phyloP scores from a whole-genome alignment of 2,113 vertebrate genomes.

The Spea bombifrons region DNA sequence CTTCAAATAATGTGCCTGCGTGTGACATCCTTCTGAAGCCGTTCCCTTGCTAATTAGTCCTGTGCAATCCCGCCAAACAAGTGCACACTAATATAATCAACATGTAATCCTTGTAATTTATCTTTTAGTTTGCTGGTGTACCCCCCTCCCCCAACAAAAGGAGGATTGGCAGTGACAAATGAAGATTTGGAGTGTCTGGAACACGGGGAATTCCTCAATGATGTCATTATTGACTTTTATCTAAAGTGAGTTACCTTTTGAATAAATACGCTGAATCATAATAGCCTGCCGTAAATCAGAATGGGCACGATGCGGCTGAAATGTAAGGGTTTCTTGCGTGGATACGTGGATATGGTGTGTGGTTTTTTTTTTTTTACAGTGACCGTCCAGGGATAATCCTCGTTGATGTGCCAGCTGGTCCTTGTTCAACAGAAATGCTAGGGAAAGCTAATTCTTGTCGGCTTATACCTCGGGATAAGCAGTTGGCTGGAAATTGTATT shows the following conservation, averaged over 20 bases:
- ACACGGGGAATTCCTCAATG: slow-evolving; percentile 92
- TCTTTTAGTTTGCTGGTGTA: slow-evolving; percentile 87
- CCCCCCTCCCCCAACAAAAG: slow-evolving; percentile 89
- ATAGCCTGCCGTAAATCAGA: too few relatives aligned
- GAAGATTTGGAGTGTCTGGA: slow-evolving; percentile 94
- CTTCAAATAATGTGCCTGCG: too few relatives aligned
- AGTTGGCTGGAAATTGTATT: slow-evolving; percentile 19
- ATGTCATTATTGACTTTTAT: slow-evolving; percentile 99
- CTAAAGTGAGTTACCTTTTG: slow-evolving; percentile 79
- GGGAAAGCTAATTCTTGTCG: slow-evolving; percentile 32
- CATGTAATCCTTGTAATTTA: not conserved
- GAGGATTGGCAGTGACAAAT: slow-evolving; percentile 88
- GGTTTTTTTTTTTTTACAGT: not conserved
- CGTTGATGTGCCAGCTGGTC: slow-evolving; percentile 30
- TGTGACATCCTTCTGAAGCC: too few relatives aligned
- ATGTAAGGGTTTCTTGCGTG: not conserved
- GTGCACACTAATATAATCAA: too few relatives aligned
- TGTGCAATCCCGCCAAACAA: too few relatives aligned
- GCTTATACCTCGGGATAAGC: slow-evolving; percentile 18
- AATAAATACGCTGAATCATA: too few relatives aligned
- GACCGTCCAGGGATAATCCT: not conserved
- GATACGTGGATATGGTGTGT: not conserved
- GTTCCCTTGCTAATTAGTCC: not conserved
- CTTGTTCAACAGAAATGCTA: slow-evolving; percentile 15
- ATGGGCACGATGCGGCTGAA: not conserved